Percentiles rank a stretch among this genome's conserved stretches.
Conservation (phyloP, 92 coral and sea anemone species). For the Epizoanthus illoricatus region DNA sequence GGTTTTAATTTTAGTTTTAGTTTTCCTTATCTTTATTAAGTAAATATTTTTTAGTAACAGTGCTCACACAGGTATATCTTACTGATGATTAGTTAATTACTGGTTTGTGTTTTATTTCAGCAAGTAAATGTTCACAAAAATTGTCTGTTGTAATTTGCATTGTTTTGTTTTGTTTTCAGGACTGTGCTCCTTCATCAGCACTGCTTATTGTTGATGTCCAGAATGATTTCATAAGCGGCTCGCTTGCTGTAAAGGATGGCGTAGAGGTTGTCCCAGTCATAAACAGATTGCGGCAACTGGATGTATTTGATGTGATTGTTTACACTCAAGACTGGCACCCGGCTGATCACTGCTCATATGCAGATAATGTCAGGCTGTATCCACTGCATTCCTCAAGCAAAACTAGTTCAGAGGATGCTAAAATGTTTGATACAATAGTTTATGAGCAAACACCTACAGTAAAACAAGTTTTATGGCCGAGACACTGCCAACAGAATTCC, state of each 20-base stretch:
- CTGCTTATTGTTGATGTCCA: constrained; percentile 81
- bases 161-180: constrained; percentile 25
- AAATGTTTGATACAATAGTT: constrained; percentile 74
- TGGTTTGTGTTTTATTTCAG: too few relatives aligned
- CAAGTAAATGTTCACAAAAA: too few relatives aligned
- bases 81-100: too few relatives aligned
- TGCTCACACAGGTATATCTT: too few relatives aligned
- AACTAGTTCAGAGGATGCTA: constrained; percentile 54
- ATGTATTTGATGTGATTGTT: constrained; percentile 58
- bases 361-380: constrained; percentile 71
- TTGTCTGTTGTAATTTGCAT: background rate
- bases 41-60: too few relatives aligned
- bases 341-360: constrained; percentile 81
- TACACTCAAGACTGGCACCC: constrained; percentile 96
- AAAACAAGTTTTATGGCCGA: constrained; percentile 85
- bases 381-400: constrained; percentile 71
- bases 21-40: too few relatives aligned
- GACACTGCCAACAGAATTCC: constrained; percentile 78
- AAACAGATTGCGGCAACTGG: constrained; percentile 58
- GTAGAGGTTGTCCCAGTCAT: constrained; percentile 74
- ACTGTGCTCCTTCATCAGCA: constrained; percentile 39
- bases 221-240: constrained; percentile 90
- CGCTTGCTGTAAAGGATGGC: constrained; percentile 81
- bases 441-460: constrained; percentile 59
- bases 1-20: too few relatives aligned